Evolutionary conservation across 2,797 vertebrate species (phyloP).

Genomic region (Peromyscus nudipes): DNA sequence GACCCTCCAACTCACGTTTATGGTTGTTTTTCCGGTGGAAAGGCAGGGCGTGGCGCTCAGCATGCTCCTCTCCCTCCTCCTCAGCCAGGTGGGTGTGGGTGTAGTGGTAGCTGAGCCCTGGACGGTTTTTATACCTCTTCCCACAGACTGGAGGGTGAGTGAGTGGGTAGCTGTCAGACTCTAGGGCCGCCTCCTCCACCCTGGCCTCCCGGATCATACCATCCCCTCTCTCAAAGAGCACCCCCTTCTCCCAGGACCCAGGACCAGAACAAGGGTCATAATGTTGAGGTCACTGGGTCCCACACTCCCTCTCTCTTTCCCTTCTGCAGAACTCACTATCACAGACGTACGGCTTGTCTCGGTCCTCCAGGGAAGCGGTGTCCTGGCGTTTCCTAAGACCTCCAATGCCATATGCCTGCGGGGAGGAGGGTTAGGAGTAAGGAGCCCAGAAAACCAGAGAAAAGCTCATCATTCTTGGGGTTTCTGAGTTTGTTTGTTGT

Average conservation of each 20-base stretch:
- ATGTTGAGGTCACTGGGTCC: background rate
- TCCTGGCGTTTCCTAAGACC: conserved; percentile 96
- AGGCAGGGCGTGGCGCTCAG: conserved; percentile 95
- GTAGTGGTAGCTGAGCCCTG: conserved; percentile 97
- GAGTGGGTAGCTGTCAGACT: conserved; percentile 33
- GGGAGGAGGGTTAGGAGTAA: conserved; percentile 26
- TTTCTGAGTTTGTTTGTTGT: background rate
- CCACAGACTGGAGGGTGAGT: conserved; percentile 82
- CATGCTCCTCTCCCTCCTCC: conserved; percentile 95
- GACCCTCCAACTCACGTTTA: conserved; percentile 91
- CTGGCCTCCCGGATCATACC: conserved; percentile 63
- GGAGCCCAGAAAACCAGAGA: background rate
- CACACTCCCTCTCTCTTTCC: conserved; percentile 40
- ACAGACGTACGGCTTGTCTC: conserved; percentile 98
- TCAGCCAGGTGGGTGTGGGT: conserved; percentile 97
- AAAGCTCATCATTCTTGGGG: background rate
- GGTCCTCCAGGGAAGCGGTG: conserved; percentile 93
- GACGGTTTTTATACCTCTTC: conserved; percentile 97
- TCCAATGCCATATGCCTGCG: conserved; percentile 94
- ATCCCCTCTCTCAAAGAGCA: conserved; percentile 21
- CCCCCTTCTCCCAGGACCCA: conserved; percentile 18
- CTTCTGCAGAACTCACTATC: conserved; percentile 93
- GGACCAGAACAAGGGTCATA: background rate
- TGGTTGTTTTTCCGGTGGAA: conserved; percentile 98
- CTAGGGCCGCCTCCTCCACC: conserved; percentile 26